Percentiles rank a stretch among this genome's conserved stretches.
These are phyloP conservation scores for Conistra vaccinii DNA, from an alignment of 2,888 invertebrate species.

Conservation along the genomic window DNA sequence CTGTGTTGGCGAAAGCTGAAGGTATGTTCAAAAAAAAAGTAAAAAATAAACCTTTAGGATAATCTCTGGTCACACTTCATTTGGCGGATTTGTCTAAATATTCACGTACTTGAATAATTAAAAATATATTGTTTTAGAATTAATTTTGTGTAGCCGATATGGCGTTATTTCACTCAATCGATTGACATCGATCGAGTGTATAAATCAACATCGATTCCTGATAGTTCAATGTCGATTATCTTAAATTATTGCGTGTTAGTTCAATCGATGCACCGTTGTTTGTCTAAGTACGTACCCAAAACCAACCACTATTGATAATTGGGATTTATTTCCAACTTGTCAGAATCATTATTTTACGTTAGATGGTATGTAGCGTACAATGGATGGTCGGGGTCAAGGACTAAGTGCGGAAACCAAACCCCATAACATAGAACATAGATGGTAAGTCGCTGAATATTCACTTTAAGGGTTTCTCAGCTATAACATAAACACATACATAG, in stretches of 20 bases:
- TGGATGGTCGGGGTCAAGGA: too few relatives aligned
- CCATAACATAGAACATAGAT: too few relatives aligned
- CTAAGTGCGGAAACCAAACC: too few relatives aligned
- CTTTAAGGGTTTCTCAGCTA: neutral
- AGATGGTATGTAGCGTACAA: too few relatives aligned
- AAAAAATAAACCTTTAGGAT: neutral
- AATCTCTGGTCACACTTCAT: neutral
- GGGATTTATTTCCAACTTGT: neutral
- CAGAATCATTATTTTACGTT: neutral
- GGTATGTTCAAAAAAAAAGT: constrained; percentile 70
- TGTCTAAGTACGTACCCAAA: neutral
- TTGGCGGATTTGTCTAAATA: neutral
- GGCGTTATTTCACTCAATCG: neutral
- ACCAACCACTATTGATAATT: neutral
- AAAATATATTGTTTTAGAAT: too few relatives aligned
- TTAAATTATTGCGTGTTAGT: neutral
- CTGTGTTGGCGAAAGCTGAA: constrained; percentile 79
- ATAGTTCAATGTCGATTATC: neutral
- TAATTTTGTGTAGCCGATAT: neutral
- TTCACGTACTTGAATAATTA: neutral
- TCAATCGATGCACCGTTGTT: neutral
- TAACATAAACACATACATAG: neutral
- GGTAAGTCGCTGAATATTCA: neutral
- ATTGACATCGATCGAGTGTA: too few relatives aligned
- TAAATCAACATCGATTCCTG: neutral